These are phyloP conservation scores for Ceraclea dissimilis DNA, from an alignment of 2,888 invertebrate genomes.

Conservation along the genomic window DNA sequence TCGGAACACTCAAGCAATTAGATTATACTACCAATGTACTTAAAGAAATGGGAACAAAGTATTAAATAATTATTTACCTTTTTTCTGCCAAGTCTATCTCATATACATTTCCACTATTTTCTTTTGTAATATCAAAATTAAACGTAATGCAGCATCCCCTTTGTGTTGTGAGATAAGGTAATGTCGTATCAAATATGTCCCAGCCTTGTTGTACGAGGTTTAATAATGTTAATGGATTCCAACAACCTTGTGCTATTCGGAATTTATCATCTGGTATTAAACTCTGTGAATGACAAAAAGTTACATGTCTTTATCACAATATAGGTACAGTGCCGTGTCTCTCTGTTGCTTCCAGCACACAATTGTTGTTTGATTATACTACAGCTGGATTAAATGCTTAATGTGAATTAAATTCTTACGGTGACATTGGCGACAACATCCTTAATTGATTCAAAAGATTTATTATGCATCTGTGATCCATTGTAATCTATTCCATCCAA, in stretches of 20 bases:
- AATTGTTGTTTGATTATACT: too few relatives aligned
- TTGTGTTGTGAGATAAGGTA: slow-evolving; percentile 64
- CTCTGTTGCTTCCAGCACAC: too few relatives aligned
- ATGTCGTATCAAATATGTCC: slow-evolving; percentile 85
- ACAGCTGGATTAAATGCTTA: too few relatives aligned
- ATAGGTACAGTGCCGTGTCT: not conserved
- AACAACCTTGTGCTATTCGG: slow-evolving; percentile 68
- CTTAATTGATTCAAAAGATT: slow-evolving; percentile 12
- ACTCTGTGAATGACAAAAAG: slow-evolving; percentile 41
- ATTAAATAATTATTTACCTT: not conserved
- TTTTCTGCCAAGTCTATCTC: slow-evolving; percentile 12
- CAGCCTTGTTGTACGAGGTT: slow-evolving; percentile 68
- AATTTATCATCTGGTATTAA: slow-evolving; percentile 61
- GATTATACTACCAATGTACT: too few relatives aligned
- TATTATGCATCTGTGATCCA: slow-evolving; percentile 51
- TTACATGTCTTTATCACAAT: too few relatives aligned
- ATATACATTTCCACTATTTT: slow-evolving; percentile 38
- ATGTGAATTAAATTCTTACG: slow-evolving; percentile 7
- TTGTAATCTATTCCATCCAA: slow-evolving; percentile 77
- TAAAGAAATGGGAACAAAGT: too few relatives aligned
- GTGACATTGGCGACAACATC: slow-evolving; percentile 15
- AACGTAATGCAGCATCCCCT: slow-evolving; percentile 60
- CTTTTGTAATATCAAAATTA: slow-evolving; percentile 26
- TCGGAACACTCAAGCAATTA: too few relatives aligned
- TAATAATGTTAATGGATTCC: slow-evolving; percentile 66